Conservation (phyloP, 2,797 vertebrate genomes). For the Anguilla anguilla region DNA sequence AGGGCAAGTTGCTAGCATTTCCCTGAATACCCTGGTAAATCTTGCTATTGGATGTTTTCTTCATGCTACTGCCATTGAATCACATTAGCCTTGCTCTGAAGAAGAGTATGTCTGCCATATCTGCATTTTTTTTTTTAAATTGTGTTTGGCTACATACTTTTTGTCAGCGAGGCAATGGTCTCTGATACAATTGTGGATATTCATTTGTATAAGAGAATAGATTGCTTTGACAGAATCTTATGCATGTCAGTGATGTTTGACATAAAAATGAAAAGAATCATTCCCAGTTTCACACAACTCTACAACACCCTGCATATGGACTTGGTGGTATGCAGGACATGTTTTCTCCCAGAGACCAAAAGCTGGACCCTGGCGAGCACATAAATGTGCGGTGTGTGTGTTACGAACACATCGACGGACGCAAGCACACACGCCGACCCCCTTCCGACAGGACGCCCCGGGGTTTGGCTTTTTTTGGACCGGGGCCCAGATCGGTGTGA, state of each 20-base stretch:
- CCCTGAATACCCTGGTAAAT: neutral
- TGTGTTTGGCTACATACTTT: neutral
- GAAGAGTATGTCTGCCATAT: neutral
- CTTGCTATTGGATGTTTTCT: neutral
- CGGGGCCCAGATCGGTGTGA: slow-evolving; percentile 73
- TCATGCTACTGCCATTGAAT: neutral
- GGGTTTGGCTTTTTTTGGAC: slow-evolving; percentile 65
- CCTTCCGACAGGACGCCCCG: slow-evolving; percentile 41
- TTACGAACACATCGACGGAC: neutral
- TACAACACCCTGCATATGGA: neutral
- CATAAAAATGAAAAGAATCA: too few species aligned
- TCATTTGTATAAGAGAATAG: neutral
- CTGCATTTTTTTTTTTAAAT: neutral
- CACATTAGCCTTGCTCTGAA: neutral
- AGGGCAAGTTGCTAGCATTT: neutral
- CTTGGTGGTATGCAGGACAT: neutral
- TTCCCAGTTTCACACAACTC: too few species aligned
- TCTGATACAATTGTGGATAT: neutral
- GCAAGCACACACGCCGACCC: neutral
- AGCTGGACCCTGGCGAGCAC: neutral
- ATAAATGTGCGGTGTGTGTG: too few species aligned
- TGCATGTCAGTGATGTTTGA: neutral
- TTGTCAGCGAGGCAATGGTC: neutral
- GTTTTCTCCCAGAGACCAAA: neutral
- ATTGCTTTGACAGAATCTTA: neutral